Conservation (phyloP, 2,888 invertebrate species). For the Pterostichus niger region DNA sequence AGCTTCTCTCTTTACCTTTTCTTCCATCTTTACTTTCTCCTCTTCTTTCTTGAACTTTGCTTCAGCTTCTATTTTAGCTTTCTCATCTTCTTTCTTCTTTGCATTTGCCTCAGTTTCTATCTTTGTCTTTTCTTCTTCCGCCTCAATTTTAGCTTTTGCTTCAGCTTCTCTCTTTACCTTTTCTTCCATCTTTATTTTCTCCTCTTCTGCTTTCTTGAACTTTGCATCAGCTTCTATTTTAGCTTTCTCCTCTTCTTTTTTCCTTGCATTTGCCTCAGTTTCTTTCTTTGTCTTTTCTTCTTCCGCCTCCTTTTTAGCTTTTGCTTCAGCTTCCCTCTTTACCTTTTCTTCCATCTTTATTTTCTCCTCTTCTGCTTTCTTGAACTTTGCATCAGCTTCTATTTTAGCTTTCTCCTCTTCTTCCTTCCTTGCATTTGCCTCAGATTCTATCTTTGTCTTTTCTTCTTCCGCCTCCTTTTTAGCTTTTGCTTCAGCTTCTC, state of each 20-base stretch:
- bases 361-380: too few relatives aligned
- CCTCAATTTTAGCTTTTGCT: conserved; percentile 67
- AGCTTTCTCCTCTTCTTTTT: conserved; percentile 45
- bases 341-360: too few relatives aligned
- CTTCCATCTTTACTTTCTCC: conserved; percentile 60
- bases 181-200: conserved; percentile 65
- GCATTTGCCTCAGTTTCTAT: conserved; percentile 55
- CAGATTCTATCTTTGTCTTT: neutral
- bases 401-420: too few relatives aligned
- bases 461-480: too few relatives aligned
- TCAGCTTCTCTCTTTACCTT: conserved; percentile 65
- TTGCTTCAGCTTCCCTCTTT: too few relatives aligned
- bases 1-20: conserved; percentile 60
- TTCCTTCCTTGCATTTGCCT: too few relatives aligned
- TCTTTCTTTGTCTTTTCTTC: conserved; percentile 55
- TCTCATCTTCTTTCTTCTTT: conserved; percentile 49
- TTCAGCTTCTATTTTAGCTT: conserved; percentile 54
- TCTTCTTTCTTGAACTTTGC: too few relatives aligned
- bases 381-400: neutral
- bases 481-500: conserved; percentile 28
- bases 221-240: conserved; percentile 67
- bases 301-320: too few relatives aligned
- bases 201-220: conserved; percentile 67
- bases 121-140: conserved; percentile 67
- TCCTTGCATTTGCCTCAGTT: conserved; percentile 59